Evolutionary conservation across 2,113 vertebrate genomes (phyloP).

Genomic region (Phyllostomus hastatus): DNA sequence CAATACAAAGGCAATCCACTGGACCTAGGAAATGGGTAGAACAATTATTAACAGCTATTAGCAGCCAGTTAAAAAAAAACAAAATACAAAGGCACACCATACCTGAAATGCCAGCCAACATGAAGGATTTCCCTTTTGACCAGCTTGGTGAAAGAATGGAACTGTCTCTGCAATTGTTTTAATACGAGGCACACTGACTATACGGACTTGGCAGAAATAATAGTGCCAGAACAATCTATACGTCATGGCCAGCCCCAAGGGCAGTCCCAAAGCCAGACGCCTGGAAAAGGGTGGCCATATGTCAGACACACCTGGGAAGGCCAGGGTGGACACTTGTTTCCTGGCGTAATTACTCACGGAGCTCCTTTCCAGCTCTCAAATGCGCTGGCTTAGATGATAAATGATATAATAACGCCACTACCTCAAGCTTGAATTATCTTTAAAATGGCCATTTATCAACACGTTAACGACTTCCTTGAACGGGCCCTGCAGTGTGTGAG

Average conservation of each 20-base stretch:
- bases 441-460: not conserved
- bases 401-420: not conserved
- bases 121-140: not conserved
- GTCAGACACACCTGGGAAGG: not conserved
- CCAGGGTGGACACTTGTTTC: not conserved
- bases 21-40: not conserved
- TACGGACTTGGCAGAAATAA: not conserved
- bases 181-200: not conserved
- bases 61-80: not conserved
- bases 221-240: not conserved
- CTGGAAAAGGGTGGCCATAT: not conserved
- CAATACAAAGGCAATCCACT: not conserved
- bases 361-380: not conserved
- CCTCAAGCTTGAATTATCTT: not conserved
- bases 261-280: not conserved
- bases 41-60: not conserved
- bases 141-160: not conserved
- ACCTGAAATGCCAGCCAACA: not conserved
- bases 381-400: not conserved
- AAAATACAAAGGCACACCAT: not conserved
- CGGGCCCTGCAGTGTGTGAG: too few relatives aligned
- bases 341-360: not conserved
- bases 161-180: not conserved
- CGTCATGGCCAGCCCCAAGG: not conserved
- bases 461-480: not conserved